A percentile compares a stretch with the other conserved stretches of the same genome.
Conservation (phyloP, 2,888 invertebrate genomes). For the Rhingia rostrata region DNA sequence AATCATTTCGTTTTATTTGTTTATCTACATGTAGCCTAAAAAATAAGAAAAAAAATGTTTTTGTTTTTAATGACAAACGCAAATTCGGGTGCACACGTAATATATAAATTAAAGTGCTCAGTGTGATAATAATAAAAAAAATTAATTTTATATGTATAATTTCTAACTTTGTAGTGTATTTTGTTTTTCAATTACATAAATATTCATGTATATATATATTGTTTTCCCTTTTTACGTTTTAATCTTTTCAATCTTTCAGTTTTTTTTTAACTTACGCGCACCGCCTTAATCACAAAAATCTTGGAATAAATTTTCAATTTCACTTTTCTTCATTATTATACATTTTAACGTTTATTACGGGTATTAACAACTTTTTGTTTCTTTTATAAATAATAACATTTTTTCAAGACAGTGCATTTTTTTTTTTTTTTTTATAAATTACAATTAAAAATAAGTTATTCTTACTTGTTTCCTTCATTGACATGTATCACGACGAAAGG, state of each 20-base stretch:
- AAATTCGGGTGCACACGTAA: constrained; percentile 70
- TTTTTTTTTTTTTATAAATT: constrained; percentile 47
- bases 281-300: constrained; percentile 71
- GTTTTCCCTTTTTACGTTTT: constrained; percentile 27
- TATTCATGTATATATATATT: constrained; percentile 34
- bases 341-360: constrained; percentile 52
- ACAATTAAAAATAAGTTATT: constrained; percentile 57
- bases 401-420: constrained; percentile 65
- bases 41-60: constrained; percentile 58
- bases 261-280: constrained; percentile 56
- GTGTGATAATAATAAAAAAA: constrained; percentile 61
- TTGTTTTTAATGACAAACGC: constrained; percentile 65
- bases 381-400: constrained; percentile 62
- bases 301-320: constrained; percentile 65
- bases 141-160: constrained; percentile 38
- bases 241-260: constrained; percentile 25
- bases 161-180: constrained; percentile 38
- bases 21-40: constrained; percentile 73
- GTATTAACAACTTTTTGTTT: constrained; percentile 45
- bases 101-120: constrained; percentile 71
- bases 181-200: constrained; percentile 32
- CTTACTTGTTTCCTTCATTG: constrained; percentile 57
- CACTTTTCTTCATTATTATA: constrained; percentile 43
- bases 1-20: constrained; percentile 66
- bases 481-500: constrained; percentile 71